Percentiles rank a stretch among this genome's conserved stretches.
Evolutionary conservation across 2,888 invertebrate species (phyloP).

Genomic region (Lagria hirta): DNA sequence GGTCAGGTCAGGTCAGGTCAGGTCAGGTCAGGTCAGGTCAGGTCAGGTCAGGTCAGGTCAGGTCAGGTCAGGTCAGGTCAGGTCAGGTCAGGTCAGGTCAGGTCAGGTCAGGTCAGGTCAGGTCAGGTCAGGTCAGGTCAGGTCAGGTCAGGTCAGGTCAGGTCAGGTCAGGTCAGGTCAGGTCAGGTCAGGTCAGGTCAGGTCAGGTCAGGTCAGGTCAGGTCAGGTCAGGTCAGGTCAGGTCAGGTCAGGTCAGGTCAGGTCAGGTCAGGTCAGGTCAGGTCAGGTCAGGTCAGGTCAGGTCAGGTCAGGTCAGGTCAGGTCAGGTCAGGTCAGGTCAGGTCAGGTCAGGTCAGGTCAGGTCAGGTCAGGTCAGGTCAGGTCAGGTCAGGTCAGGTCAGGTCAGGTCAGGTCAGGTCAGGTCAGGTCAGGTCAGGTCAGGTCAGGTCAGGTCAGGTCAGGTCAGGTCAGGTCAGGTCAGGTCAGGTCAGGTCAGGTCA

Average conservation of each 20-base stretch:
- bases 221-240: slow-evolving; percentile 4
- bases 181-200: slow-evolving; percentile 6
- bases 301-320: slow-evolving; percentile 5
- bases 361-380: slow-evolving; percentile 9
- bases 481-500: slow-evolving; percentile 6
- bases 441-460: slow-evolving; percentile 6
- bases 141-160: slow-evolving; percentile 17
- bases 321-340: slow-evolving; percentile 10
- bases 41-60: slow-evolving; percentile 7
- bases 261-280: slow-evolving; percentile 10
- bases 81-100: slow-evolving; percentile 9
- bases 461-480: slow-evolving; percentile 6
- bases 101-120: slow-evolving; percentile 22
- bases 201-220: slow-evolving; percentile 4
- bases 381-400: slow-evolving; percentile 6
- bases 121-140: slow-evolving; percentile 23
- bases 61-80: slow-evolving; percentile 8
- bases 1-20: no score
- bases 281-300: slow-evolving; percentile 12
- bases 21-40: no score
- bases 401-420: slow-evolving; percentile 6
- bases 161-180: slow-evolving; percentile 6
- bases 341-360: slow-evolving; percentile 10
- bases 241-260: slow-evolving; percentile 10
- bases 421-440: slow-evolving; percentile 5